These are phyloP conservation scores for Enteromius afrohamiltoni DNA, from an alignment of 2,797 vertebrate genomes.

Conservation along the genomic window DNA sequence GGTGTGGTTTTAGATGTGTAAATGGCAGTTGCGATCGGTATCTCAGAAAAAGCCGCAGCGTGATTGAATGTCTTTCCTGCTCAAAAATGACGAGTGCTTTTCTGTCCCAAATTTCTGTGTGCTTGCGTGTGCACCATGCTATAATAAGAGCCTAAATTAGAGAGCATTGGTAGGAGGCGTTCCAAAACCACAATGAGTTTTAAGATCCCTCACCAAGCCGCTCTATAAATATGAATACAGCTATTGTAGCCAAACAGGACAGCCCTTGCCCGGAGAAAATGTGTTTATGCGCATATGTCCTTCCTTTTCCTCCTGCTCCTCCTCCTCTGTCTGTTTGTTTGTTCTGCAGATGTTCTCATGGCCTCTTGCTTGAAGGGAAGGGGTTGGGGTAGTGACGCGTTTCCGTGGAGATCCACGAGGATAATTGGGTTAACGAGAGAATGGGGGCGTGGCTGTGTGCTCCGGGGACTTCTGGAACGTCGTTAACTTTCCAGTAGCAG, in stretches of 20 bases:
- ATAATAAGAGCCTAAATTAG: slow-evolving; percentile 77
- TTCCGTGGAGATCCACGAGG: slow-evolving; percentile 51
- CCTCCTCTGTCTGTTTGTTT: slow-evolving; percentile 64
- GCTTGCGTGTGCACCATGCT: slow-evolving; percentile 52
- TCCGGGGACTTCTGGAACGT: slow-evolving; percentile 48
- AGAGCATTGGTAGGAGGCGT: slow-evolving; percentile 69
- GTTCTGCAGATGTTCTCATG: slow-evolving; percentile 75
- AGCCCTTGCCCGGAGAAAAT: slow-evolving; percentile 63
- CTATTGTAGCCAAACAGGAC: slow-evolving; percentile 53
- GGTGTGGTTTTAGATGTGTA: slow-evolving; percentile 41
- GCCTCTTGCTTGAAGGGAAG: slow-evolving; percentile 34
- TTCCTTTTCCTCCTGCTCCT: slow-evolving; percentile 43
- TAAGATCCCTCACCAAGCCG: slow-evolving; percentile 70
- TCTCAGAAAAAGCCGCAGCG: slow-evolving; percentile 25
- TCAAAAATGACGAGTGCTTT: slow-evolving; percentile 31
- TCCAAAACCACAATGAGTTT: slow-evolving; percentile 77
- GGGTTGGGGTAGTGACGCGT: slow-evolving; percentile 46
- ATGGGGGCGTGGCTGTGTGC: slow-evolving; percentile 46
- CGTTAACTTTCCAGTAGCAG: slow-evolving; percentile 51
- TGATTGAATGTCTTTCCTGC: slow-evolving; percentile 28
- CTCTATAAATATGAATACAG: slow-evolving; percentile 75
- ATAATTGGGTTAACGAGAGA: slow-evolving; percentile 63
- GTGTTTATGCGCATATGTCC: slow-evolving; percentile 46
- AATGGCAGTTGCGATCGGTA: slow-evolving; percentile 39
- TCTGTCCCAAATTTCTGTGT: slow-evolving; percentile 54